Evolutionary conservation across 2,888 invertebrate genomes (phyloP), one percentile per base, ranked within the genome.

Genomic region (Sinodicranocentrus sp.): DNA sequence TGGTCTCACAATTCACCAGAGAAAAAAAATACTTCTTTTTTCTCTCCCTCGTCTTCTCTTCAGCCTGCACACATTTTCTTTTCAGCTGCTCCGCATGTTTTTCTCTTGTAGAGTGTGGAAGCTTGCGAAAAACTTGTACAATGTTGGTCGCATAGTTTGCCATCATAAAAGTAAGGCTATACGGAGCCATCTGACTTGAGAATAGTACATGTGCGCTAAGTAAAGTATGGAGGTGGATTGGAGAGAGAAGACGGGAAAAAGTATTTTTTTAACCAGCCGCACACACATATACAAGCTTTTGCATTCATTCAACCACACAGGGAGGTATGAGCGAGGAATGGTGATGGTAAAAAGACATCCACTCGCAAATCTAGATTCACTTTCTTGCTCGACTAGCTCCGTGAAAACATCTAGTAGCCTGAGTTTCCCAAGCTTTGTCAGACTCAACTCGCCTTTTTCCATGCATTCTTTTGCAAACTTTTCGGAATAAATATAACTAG

Each of bases 351-450:
- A 78, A 79, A 79, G 63, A 79, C 79, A 79, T 78, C 48, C 48
- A 48, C 43, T 78, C 71, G 19, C 79, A 71, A 79, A 79, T 79
- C 79, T 71, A 79, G 79, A 71, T 65, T 79, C 79, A 71, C 54
- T 79, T 79, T 79, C 63, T 71, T 79, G 79, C 63, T 71, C 63
- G 52, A 79, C 71, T 79, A 71, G 70, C 63, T 63, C 71, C 63
- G 79, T 79, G 79, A 79, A 79, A 79, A 71, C 61, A 79, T 44
- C 43, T n/a, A n/a, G 70, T 59, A 70, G 25, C 48, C 19, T 52
- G 25, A 17, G n/a, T 48, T 71, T 52, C 54, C 54, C 54, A 21
- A 54, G 10, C 13, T 59, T 33, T 54, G 33, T 48, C 52, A 15
- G 28, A 44, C 61, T 59, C 52, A 61, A 17, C 19, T 26, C 44